phyloP scores from a whole-genome alignment of 1,140 invertebrate species.

The Calephelis nemesis region DNA sequence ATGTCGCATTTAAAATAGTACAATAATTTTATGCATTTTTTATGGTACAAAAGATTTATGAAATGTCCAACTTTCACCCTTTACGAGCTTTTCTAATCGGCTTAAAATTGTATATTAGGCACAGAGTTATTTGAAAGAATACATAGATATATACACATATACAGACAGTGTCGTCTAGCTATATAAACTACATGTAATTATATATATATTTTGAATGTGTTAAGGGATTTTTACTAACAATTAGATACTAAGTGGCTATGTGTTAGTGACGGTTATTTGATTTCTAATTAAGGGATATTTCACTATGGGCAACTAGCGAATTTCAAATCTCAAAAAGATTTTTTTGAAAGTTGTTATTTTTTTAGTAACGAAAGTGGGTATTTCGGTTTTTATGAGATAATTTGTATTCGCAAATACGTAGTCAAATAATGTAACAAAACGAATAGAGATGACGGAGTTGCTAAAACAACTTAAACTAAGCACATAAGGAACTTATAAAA shows the following conservation, averaged over 20 bases:
- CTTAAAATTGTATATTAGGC: slow-evolving; percentile 73
- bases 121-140: slow-evolving; percentile 72
- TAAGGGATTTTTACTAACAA: slow-evolving; percentile 78
- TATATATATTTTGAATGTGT: slow-evolving; percentile 77
- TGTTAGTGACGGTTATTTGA: slow-evolving; percentile 51
- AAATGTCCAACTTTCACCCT: slow-evolving; percentile 58
- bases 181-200: slow-evolving; percentile 60
- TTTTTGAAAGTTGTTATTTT: too few relatives aligned
- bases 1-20: slow-evolving; percentile 48
- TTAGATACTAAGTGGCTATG: slow-evolving; percentile 69
- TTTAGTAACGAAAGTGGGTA: too few relatives aligned
- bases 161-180: slow-evolving; percentile 67
- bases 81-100: slow-evolving; percentile 71
- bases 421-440: too few relatives aligned
- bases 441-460: too few relatives aligned
- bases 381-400: too few relatives aligned
- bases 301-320: slow-evolving; percentile 3
- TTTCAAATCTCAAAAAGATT: slow-evolving; percentile 4
- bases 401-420: too few relatives aligned
- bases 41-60: slow-evolving; percentile 50
- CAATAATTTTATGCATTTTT: slow-evolving; percentile 48
- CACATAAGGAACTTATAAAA: too few relatives aligned
- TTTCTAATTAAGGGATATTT: slow-evolving; percentile 28
- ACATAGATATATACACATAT: slow-evolving; percentile 68
- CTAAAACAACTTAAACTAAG: too few relatives aligned